phyloP scores from a whole-genome alignment of 1,140 invertebrate genomes.

The Drosophila leontia region DNA sequence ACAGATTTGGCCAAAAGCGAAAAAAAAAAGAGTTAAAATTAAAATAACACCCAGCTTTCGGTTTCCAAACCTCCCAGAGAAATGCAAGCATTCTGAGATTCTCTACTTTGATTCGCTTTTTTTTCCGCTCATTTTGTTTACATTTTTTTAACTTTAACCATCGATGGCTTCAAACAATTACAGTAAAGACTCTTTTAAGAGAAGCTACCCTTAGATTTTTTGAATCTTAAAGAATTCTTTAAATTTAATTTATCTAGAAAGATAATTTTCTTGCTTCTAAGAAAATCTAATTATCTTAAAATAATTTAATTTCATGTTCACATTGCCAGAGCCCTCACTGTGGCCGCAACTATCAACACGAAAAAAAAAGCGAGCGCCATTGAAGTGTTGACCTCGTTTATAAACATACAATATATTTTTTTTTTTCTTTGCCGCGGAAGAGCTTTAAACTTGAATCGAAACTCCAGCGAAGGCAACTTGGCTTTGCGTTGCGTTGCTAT shows the following conservation, averaged over 20 bases:
- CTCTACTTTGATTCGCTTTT: constrained; percentile 55
- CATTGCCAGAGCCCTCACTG: background rate
- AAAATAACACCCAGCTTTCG: constrained; percentile 58
- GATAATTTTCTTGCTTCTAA: too few species aligned
- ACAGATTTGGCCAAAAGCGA: constrained; percentile 28
- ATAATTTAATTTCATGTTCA: background rate
- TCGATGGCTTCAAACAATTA: constrained; percentile 31
- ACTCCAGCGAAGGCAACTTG: constrained; percentile 41
- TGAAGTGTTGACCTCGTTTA: constrained; percentile 82
- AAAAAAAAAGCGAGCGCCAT: constrained; percentile 66
- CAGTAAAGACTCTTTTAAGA: background rate
- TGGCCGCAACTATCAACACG: constrained; percentile 21
- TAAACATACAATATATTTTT: constrained; percentile 55
- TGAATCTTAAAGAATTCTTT: background rate
- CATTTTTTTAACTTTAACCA: constrained; percentile 26
- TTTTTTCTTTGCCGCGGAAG: constrained; percentile 68
- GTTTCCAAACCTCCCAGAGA: constrained; percentile 45
- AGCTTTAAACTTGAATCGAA: constrained; percentile 83
- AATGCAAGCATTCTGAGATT: constrained; percentile 40
- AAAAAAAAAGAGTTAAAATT: constrained; percentile 18
- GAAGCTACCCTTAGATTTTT: background rate
- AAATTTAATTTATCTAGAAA: background rate
- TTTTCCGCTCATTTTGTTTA: constrained; percentile 52
- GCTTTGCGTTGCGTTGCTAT: constrained; percentile 62
- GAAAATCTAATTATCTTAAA: too few species aligned